A percentile compares a stretch with the other conserved stretches of the same genome.
Conservation (phyloP, 2,113 vertebrate species). For the Neodon shergylaensis region DNA sequence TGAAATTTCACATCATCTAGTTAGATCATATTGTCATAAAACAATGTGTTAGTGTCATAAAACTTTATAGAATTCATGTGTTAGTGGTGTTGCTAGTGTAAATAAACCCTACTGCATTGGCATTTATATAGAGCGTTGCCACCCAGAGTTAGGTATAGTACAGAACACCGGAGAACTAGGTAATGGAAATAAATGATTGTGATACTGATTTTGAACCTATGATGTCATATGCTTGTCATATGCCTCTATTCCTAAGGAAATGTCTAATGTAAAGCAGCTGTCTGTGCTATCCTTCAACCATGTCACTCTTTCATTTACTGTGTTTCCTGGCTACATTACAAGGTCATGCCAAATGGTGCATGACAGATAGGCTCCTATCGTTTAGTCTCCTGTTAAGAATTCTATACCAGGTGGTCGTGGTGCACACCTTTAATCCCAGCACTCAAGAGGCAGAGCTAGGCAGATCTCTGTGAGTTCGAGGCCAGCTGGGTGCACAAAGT, state of each 20-base stretch:
- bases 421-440: no score
- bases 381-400: not conserved
- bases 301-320: not conserved
- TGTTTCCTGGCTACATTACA: not conserved
- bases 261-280: not conserved
- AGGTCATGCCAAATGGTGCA: not conserved
- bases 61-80: no score
- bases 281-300: rapidly evolving
- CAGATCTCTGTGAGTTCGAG: no score
- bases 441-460: no score
- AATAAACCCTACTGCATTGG: not conserved
- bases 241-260: not conserved
- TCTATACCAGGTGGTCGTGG: no score
- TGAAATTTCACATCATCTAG: not conserved
- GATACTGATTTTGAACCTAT: not conserved
- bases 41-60: not conserved
- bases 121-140: not conserved
- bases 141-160: not conserved
- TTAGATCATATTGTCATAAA: not conserved
- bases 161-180: not conserved
- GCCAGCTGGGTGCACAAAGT: no score
- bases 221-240: not conserved
- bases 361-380: not conserved
- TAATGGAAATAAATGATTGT: not conserved
- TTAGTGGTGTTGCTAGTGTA: not conserved